Conservation (phyloP, 2,113 vertebrate genomes). For the Macquaria ambigua region DNA sequence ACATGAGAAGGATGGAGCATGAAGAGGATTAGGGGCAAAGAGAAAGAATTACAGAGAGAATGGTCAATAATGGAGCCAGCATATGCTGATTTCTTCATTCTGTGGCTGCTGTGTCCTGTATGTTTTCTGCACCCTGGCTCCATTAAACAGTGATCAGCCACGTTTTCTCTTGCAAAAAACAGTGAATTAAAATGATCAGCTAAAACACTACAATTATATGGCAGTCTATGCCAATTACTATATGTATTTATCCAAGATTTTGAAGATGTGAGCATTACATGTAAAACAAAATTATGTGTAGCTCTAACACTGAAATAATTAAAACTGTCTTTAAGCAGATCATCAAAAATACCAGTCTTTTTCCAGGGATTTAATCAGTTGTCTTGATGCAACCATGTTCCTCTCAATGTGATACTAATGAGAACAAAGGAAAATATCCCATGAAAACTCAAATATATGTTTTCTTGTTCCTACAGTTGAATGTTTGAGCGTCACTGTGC, state of each 20-base stretch:
- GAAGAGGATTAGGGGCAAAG: conserved; percentile 26
- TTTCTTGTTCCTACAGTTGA: too few relatives aligned
- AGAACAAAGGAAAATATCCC: neutral
- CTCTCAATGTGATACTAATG: neutral
- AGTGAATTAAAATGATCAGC: neutral
- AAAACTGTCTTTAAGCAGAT: neutral
- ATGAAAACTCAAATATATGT: neutral
- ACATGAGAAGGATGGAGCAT: conserved; percentile 25
- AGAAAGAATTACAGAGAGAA: conserved; percentile 39
- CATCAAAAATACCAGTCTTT: too few relatives aligned
- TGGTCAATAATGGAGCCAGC: conserved; percentile 15
- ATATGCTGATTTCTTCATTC: conserved; percentile 31
- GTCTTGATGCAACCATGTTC: too few relatives aligned
- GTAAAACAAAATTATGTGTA: neutral
- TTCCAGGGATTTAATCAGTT: too few relatives aligned
- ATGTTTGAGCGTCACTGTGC: too few relatives aligned
- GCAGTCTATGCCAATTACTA: neutral
- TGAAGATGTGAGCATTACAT: neutral
- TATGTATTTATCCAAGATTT: neutral
- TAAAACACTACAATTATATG: neutral
- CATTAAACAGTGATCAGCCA: neutral
- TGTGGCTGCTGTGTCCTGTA: conserved; percentile 10
- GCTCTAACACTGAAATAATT: neutral
- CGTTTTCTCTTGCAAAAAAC: neutral
- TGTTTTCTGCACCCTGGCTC: conserved; percentile 1